Percentiles rank a stretch among this genome's conserved stretches.
Evolutionary conservation across 2,888 invertebrate species (phyloP).

Genomic region (Nomada fucata): DNA sequence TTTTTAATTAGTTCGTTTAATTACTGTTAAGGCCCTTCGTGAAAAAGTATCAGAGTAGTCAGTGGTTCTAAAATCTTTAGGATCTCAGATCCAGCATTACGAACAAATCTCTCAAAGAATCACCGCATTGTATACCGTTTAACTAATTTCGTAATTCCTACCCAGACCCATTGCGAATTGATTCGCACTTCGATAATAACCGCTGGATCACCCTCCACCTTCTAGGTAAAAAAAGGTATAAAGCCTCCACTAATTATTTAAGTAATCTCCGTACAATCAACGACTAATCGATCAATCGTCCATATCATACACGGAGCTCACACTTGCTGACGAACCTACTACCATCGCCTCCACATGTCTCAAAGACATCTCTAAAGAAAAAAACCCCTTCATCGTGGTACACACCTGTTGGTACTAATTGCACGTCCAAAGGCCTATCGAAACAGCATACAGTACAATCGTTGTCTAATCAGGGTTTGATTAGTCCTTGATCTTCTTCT

Average conservation of each 20-base stretch:
- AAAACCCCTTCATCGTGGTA: neutral
- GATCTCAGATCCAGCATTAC: neutral
- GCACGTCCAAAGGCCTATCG: neutral
- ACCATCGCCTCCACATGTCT: neutral
- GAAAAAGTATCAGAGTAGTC: neutral
- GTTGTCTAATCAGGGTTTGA: neutral
- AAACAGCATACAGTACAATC: neutral
- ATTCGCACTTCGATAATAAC: no score
- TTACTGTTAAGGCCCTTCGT: neutral
- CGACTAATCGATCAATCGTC: no score
- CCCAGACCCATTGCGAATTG: no score
- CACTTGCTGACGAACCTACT: neutral
- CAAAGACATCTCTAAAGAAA: neutral
- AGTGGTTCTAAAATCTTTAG: neutral
- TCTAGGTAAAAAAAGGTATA: no score
- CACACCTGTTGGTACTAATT: neutral
- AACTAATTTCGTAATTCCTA: no score
- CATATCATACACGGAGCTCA: no score
- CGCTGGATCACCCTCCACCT: no score
- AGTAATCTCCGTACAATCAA: no score
- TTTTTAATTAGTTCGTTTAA: neutral
- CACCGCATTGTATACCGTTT: no score
- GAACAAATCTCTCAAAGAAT: no score
- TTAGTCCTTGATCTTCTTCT: conserved; percentile 16
- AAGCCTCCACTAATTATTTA: no score